Evolutionary conservation across 2,888 invertebrate species (phyloP).

Genomic region (Steromphala cineraria): DNA sequence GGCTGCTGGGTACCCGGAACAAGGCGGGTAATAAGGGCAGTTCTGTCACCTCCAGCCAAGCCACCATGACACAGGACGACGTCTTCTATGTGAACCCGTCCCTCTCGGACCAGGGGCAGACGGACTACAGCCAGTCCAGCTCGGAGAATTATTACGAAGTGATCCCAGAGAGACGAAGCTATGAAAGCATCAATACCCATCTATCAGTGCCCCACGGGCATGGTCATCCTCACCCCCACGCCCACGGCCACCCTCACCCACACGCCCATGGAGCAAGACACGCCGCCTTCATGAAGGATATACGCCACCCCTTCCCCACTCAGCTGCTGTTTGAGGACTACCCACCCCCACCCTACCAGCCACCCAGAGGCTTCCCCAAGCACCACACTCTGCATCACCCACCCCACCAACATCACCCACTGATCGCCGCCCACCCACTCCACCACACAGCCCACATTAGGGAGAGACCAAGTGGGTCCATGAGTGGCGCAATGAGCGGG

Average conservation of each 20-base stretch:
- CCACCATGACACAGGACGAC: constrained; percentile 69
- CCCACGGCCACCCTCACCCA: constrained; percentile 33
- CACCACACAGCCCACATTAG: not conserved
- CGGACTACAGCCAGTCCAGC: constrained; percentile 66
- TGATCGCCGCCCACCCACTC: constrained; percentile 19
- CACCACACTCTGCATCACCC: constrained; percentile 37
- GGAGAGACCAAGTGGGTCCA: not conserved
- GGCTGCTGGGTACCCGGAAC: constrained; percentile 54
- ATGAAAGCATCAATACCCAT: constrained; percentile 68
- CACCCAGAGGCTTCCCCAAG: constrained; percentile 44
- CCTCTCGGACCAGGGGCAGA: constrained; percentile 61
- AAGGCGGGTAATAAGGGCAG: constrained; percentile 53
- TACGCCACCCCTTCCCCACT: constrained; percentile 38
- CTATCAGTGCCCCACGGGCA: constrained; percentile 42
- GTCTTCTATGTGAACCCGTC: constrained; percentile 71
- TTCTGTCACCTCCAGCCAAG: constrained; percentile 67
- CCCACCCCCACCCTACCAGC: constrained; percentile 68
- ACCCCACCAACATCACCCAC: constrained; percentile 28
- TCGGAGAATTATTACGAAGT: constrained; percentile 72
- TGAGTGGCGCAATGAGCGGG: not conserved
- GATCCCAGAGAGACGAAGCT: constrained; percentile 67
- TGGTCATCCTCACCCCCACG: constrained; percentile 30
- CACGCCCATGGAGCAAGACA: constrained; percentile 43
- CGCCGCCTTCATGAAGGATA: constrained; percentile 4
- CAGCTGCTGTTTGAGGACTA: constrained; percentile 64